Conservation (phyloP, 2,888 invertebrate genomes). For the Margaritifera margaritifera region DNA sequence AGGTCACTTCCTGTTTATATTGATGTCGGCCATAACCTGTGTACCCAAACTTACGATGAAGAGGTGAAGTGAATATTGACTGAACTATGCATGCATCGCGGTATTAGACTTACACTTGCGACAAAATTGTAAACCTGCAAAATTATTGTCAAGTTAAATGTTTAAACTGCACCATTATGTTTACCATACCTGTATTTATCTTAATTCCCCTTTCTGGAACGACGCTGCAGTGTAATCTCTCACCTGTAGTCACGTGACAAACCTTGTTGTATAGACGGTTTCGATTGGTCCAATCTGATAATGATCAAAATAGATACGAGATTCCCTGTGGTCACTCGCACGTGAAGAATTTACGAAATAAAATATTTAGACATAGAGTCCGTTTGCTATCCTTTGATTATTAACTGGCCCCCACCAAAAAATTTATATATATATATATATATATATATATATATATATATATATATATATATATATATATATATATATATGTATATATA, state of each 20-base stretch:
- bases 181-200: too few relatives aligned
- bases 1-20: neutral
- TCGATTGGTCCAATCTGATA: slow-evolving; percentile 24
- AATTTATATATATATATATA: neutral
- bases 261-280: slow-evolving; percentile 16
- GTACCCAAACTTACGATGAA: neutral
- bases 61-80: neutral
- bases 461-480: slow-evolving; percentile 1
- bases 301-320: too few relatives aligned
- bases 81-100: too few relatives aligned
- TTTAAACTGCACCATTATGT: neutral
- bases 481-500: neutral
- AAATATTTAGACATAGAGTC: too few relatives aligned
- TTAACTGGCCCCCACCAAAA: too few relatives aligned
- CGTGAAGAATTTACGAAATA: neutral
- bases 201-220: too few relatives aligned
- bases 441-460: neutral
- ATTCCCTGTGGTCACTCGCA: too few relatives aligned
- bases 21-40: neutral
- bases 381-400: too few relatives aligned
- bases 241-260: slow-evolving; percentile 47
- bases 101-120: too few relatives aligned
- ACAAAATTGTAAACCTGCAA: neutral
- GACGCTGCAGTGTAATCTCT: neutral
- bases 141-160: neutral